A percentile compares a stretch with the other conserved stretches of the same genome.
phyloP scores from a whole-genome alignment of 30 jellyfish, hydroid and myxozoan genomes.

The Calvadosia cruxmelitensis region DNA sequence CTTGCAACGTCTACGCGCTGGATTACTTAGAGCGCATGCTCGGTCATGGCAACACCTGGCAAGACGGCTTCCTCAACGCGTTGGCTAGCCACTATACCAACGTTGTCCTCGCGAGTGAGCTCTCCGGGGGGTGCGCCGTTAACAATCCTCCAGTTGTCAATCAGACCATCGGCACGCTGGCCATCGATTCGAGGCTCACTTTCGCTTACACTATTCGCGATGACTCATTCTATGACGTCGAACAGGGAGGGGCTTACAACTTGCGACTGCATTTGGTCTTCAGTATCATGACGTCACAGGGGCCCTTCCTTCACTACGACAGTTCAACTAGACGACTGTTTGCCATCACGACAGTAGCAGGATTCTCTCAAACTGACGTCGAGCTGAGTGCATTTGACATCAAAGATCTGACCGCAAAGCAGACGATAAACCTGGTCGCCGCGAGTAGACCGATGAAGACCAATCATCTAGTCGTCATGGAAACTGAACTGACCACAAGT shows the following conservation, averaged over 20 bases:
- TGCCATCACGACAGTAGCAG: not conserved
- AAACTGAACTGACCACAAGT: not conserved
- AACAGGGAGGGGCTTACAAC: constrained; percentile 1
- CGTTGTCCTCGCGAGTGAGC: not conserved
- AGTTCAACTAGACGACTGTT: not conserved
- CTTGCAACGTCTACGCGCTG: not conserved
- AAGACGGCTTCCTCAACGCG: not conserved
- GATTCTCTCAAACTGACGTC: not conserved
- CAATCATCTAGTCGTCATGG: not conserved
- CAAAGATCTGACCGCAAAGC: not conserved
- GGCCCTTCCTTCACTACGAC: not conserved
- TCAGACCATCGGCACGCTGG: not conserved
- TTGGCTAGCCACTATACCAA: not conserved
- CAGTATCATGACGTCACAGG: not conserved
- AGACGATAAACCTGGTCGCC: not conserved
- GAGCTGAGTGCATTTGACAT: not conserved
- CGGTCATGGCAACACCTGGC: not conserved
- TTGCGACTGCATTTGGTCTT: not conserved
- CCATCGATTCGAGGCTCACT: not conserved
- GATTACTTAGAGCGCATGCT: not conserved
- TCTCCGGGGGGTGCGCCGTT: not conserved
- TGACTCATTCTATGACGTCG: not conserved
- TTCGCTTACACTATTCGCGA: not conserved
- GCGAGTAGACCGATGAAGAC: not conserved
- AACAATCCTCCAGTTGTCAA: not conserved